Percentiles rank a stretch among this genome's conserved stretches.
phyloP scores from a whole-genome alignment of 2,888 invertebrate species.

The Micropterix aruncella region DNA sequence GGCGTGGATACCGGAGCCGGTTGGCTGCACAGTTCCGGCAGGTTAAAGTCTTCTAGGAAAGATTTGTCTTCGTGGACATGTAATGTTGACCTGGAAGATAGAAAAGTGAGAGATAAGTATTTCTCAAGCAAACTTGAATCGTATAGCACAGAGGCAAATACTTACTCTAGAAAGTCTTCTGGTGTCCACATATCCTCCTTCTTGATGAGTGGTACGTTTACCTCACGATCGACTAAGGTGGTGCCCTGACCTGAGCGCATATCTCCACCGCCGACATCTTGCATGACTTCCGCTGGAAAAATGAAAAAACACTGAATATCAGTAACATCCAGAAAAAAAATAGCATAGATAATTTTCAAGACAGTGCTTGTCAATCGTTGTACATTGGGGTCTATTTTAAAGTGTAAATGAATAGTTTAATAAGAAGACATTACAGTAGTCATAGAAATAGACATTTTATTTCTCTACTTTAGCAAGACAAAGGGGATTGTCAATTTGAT shows the following conservation, averaged over 20 bases:
- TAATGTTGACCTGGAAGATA: not conserved
- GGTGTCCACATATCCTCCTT: not conserved
- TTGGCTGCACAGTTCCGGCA: not conserved
- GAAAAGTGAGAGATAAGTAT: not conserved
- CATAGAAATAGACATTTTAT: too few relatives aligned
- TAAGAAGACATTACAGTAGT: too few relatives aligned
- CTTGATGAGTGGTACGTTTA: not conserved
- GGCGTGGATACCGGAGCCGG: not conserved
- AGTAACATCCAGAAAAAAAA: too few relatives aligned
- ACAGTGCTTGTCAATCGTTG: too few relatives aligned
- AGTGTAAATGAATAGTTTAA: too few relatives aligned
- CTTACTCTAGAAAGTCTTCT: not conserved
- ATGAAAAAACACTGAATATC: too few relatives aligned
- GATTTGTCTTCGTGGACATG: not conserved
- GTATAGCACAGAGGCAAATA: not conserved
- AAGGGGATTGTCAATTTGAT: too few relatives aligned
- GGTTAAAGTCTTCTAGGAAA: not conserved
- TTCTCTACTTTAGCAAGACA: too few relatives aligned
- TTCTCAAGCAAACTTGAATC: too few relatives aligned
- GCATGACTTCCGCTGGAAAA: not conserved
- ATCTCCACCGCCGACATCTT: not conserved
- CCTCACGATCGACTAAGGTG: not conserved
- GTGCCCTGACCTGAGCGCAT: not conserved
- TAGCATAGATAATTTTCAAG: too few relatives aligned
- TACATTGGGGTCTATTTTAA: too few relatives aligned